phyloP scores from a whole-genome alignment of 2,113 vertebrate species.

The Xenopus laevis region DNA sequence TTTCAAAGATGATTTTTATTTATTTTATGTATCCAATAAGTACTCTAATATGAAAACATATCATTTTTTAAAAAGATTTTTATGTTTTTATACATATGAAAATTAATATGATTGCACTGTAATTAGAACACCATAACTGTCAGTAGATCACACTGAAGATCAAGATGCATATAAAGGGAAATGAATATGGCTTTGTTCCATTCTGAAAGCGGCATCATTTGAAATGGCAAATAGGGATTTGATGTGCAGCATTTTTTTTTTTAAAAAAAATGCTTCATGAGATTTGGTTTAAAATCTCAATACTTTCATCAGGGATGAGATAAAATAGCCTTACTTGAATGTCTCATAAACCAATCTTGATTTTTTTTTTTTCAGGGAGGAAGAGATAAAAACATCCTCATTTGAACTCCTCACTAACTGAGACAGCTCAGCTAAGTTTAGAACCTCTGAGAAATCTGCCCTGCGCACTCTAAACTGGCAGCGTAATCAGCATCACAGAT shows the following conservation, averaged over 20 bases:
- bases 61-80: neutral
- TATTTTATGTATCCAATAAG: neutral
- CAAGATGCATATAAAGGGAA: neutral
- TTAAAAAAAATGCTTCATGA: neutral
- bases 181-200: neutral
- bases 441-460: conserved; percentile 4
- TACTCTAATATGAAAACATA: neutral
- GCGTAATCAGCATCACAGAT: neutral
- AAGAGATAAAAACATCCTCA: conserved; percentile 10
- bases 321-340: neutral
- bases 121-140: no score
- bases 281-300: neutral
- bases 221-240: neutral
- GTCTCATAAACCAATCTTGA: neutral
- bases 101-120: neutral
- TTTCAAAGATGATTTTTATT: neutral
- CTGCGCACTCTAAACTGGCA: neutral
- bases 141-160: neutral
- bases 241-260: neutral
- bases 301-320: neutral
- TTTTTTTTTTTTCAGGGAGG: neutral
- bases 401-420: conserved; percentile 13
- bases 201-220: neutral
- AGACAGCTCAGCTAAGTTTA: conserved; percentile 15
- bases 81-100: neutral